Percentiles rank a stretch among this genome's conserved stretches.
These are phyloP conservation scores for Setophaga kirtlandii DNA, from an alignment of 2,113 vertebrate species.

Conservation along the genomic window DNA sequence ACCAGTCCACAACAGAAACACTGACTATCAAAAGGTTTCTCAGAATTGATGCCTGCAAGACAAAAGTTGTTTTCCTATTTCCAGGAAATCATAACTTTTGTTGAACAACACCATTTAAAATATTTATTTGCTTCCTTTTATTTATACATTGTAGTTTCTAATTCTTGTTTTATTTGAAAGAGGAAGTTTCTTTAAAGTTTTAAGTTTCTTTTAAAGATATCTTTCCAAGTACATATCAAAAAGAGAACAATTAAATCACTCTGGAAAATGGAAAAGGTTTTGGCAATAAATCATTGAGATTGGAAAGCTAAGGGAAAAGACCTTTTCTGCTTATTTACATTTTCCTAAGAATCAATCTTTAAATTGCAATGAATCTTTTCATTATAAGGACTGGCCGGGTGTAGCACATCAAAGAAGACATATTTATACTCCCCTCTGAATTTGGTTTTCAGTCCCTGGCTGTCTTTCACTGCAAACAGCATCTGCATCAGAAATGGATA, in stretches of 20 bases:
- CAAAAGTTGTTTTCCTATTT: neutral
- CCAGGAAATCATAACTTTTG: neutral
- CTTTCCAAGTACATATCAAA: neutral
- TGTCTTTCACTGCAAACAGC: neutral
- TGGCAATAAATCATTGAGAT: constrained; percentile 20
- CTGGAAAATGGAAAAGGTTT: neutral
- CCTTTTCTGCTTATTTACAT: constrained; percentile 32
- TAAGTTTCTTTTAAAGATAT: neutral
- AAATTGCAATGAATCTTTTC: neutral
- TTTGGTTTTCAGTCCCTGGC: neutral
- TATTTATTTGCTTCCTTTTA: neutral
- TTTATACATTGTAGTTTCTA: neutral
- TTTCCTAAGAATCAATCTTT: constrained; percentile 11
- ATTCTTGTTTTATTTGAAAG: neutral
- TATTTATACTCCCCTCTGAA: neutral
- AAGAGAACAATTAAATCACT: neutral
- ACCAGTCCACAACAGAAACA: neutral
- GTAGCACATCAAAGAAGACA: neutral
- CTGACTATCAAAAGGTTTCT: neutral
- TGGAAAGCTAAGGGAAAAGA: constrained; percentile 10
- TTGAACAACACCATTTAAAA: neutral
- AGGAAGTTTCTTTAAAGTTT: neutral
- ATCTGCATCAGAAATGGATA: neutral
- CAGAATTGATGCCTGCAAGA: neutral
- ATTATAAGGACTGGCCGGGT: neutral